A percentile compares a stretch with the other conserved stretches of the same genome.
These are phyloP conservation scores for Rhyacophila evoluta DNA, from an alignment of 2,888 invertebrate genomes.

Conservation along the genomic window DNA sequence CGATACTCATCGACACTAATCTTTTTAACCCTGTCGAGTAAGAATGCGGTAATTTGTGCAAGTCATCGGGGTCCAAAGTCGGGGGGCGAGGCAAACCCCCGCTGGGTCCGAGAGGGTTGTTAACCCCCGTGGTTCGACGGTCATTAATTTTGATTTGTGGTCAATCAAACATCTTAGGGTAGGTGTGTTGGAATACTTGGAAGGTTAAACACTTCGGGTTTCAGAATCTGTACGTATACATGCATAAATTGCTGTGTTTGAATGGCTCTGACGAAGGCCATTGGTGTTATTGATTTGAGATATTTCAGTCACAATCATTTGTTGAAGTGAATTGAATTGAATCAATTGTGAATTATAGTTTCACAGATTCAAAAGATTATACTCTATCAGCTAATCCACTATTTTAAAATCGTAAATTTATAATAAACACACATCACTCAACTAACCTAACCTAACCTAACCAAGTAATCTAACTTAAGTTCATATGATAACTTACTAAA, in stretches of 20 bases:
- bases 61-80: constrained; percentile 25
- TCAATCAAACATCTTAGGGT: constrained; percentile 70
- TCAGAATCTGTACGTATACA: neutral
- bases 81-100: constrained; percentile 61
- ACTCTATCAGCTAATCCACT: no score
- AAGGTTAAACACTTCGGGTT: constrained; percentile 23
- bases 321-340: no score
- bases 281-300: neutral
- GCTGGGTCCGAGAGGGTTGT: constrained; percentile 61
- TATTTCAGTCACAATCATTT: neutral
- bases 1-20: constrained; percentile 9
- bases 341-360: no score
- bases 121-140: constrained; percentile 68
- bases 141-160: constrained; percentile 74
- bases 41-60: constrained; percentile 36
- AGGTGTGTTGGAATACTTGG: constrained; percentile 25
- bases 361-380: no score
- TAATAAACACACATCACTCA: no score
- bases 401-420: no score
- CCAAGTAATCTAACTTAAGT: no score
- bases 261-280: neutral
- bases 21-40: constrained; percentile 54
- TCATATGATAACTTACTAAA: no score
- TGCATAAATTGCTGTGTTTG: neutral
- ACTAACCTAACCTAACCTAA: no score